Base-by-base conservation (phyloP, 1,140 invertebrate genomes). In the Himalopsyche phryganea region DNA sequence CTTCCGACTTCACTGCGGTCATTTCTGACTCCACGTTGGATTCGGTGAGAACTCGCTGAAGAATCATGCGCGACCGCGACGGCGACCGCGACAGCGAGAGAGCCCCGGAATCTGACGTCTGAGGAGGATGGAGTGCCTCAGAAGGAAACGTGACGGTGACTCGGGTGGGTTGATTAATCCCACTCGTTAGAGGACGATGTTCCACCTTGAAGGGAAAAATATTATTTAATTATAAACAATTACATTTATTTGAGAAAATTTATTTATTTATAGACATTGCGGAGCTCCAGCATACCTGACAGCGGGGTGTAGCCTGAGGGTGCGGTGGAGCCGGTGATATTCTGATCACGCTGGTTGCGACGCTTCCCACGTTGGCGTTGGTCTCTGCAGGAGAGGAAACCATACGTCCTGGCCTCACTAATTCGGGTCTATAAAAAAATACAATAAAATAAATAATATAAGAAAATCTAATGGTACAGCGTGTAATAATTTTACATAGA, bases 321-420 rank as follows among this genome's bases (percentile, higher is more conserved):
- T 66, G 62, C 5, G 71, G 73, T 38, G 72, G 77, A 19, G 78
- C 85, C 5, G 89, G 88, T 3, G 89, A 91, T 62, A 90, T 88
- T 70, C 89, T 75, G 66, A 92, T 91, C 1, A 92, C 90, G 73
- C 89, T 90, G 2, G 88, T 89, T 20, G 74, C 75, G 2, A 77
- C 74, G 15, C 74, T 66, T 52, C 72, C 66, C 65, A 67, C 49
- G 65, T 70, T 68, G 45, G 66, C 48, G 66, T 71, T 67, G 44
- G 60, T 66, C 13, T 40, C 63, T 50, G 52, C 66, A 50, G 65
- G 41, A 59, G 68, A 51, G 18, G 49, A 32, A 11, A 55, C 52
- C 28, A 63, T 46, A 44, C 71, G 71, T 23, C 61, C 66, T 1
- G 82, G 81, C 41, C 83, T 71, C n/a, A 84, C 78, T 47, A 81